Evolutionary conservation across 2,888 invertebrate genomes (phyloP), one percentile per base, ranked within the genome.

Genomic region (Mimachlamys varia): DNA sequence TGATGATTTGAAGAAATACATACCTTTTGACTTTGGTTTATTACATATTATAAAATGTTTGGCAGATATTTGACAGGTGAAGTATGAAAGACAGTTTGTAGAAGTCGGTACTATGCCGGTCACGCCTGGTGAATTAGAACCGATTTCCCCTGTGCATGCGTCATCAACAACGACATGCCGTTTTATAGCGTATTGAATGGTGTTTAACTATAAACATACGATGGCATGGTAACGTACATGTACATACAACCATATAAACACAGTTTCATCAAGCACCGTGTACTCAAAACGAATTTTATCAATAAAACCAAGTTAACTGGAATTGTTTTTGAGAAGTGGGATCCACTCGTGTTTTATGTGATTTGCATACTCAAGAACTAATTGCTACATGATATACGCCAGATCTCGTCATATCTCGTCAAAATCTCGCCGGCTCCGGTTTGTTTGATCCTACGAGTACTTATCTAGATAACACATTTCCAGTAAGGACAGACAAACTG

Each of bases 371-470:
- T 76, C 33, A 27, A 5, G 7, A 33, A 76, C 76, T 76, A 76
- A 76, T 76, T 76, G 76, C 76, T 76, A 76, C 33, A 76, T 27
- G 76, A 76, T 76, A 76, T 76, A 33, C 27, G 76, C 76, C 76
- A 76, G 76, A 76, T 76, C 76, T 76, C 76, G 76, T 76, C 76
- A 76, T 76, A 76, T 76, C 76, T 76, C 76, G 76, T 62, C 62
- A 62, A 22, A 62, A 22, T 22, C 22, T 22, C 22, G 22, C 62
- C n/a, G n/a, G 62, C 22, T 62, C 62, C n/a, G 62, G 17, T 22
- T 62, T 22, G 62, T 76, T 76, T 76, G 33, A 76, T 76, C 76
- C 27, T 27, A 1, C 7, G 76, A 33, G 76, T 76, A 76, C 33
- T 12, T 76, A 76, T 76, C 76, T 33, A 22, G 76, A 76, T 76